Base-by-base conservation (phyloP, 2,888 invertebrate genomes). In the Megaustenia siamemsis region DNA sequence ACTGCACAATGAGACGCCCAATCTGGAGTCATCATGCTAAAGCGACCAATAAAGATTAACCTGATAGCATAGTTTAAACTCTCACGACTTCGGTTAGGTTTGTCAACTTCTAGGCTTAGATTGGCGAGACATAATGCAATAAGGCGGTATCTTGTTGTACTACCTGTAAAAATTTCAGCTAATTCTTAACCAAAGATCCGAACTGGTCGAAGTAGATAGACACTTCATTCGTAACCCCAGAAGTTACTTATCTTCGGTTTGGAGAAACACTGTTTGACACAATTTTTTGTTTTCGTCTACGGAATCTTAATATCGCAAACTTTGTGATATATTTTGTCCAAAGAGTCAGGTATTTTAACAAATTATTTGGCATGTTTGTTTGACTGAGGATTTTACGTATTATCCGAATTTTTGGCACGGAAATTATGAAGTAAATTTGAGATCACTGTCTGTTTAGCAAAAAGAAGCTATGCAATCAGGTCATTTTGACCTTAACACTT, bases 401-500 rank as follows among this genome's bases (percentile, higher is more conserved):
- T 12, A 32, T 49, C 49, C 43, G 43, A 66, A 66, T 66, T 35
- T 66, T 6, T 15, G 8, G 35, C 18, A 60, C 18, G 18, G 35
- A 38, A 53, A 60, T 38, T 24, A 40, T n/a, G n/a, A 77, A 53
- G 35, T 60, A 32, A 28, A 38, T n/a, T 45, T 35, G 49, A 18
- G 66, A 45, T 32, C 6, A 56, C 1, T 40, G 68, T 43, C 68
- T 45, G 28, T 5, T 28, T 1, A 2, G 18, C 21, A 49, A 40
- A 15, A n/a, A 10, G 21, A 12, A 32, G 35, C 12, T 18, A 84
- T 84, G 84, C 84, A 84, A 38, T 80, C 84, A 18, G 12, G 45
- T n/a, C 73, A 84, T 49, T 84, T 84, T 49, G 84, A 84, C 24
- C 49, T 73, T 12, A 63, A 49, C 15, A 60, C 73, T 45, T 84